Base-by-base conservation (phyloP, 2,113 vertebrate genomes). In the Orycteropus afer region DNA sequence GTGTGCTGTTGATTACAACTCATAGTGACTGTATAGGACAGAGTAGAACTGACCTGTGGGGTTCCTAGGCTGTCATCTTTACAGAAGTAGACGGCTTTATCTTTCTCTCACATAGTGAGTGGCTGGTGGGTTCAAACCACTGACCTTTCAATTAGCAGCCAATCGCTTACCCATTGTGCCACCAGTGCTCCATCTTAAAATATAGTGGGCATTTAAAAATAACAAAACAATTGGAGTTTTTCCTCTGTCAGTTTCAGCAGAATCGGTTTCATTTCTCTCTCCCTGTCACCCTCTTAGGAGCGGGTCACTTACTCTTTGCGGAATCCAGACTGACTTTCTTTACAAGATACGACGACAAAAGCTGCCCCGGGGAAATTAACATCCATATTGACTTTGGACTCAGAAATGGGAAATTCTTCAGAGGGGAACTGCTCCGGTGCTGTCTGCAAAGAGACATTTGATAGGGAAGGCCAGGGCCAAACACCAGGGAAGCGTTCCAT, bases 331-430 rank as follows among this genome's bases (percentile, higher is more conserved):
- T 99, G 99, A 94, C 99, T 99, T 97, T 99, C 99, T 98, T 99
- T 99, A 97, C 99, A 99, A 96, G 99, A 99, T 27, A 99, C 98
- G 0, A 99, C 98, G 10, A 99, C 99, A 96, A 99, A 99, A 0
- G 99, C 99, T 7, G 99, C 99, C 0, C 99, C 99, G 0, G 99
- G 99, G 97, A 99, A 99, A 96, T 99, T 99, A 88, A 99, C 99
- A 65, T 99, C 99, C 99, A 99, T 99, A 95, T 99, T 99, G 91
- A 99, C 99, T 98, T 99, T 99, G 79, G 99, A 99, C 98, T 99
- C 99, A 0, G 99, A 99, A 90, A 99, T 98, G 0, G 99, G 99
- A 94, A 99, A 99, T 97, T 99, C 99, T 97, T 99, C 99, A 0
- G 99, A 99, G 6, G 99, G 99, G 95, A 99, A 99, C 96, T 99